Evolutionary conservation across 1,140 invertebrate genomes (phyloP).

Genomic region (Dufourea novaeangliae): DNA sequence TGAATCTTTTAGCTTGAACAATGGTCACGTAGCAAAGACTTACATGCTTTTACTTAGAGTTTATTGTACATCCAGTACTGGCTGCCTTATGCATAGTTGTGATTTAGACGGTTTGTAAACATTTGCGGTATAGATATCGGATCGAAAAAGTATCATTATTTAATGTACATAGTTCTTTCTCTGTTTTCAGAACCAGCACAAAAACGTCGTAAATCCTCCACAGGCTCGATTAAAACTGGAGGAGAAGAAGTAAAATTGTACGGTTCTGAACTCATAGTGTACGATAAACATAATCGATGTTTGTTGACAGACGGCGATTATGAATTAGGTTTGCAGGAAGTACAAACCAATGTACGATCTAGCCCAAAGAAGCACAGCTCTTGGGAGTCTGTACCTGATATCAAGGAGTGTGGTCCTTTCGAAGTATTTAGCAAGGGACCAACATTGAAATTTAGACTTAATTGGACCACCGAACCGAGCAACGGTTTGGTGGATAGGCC

Average conservation of each 20-base stretch:
- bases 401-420: constrained; percentile 85
- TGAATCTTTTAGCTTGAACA: constrained; percentile 90
- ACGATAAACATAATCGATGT: constrained; percentile 94
- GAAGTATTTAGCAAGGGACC: constrained; percentile 89
- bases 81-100: constrained; percentile 79
- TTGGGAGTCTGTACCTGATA: constrained; percentile 92
- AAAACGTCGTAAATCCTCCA: constrained; percentile 84
- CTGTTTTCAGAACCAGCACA: constrained; percentile 83
- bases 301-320: constrained; percentile 94
- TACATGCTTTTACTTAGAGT: constrained; percentile 93
- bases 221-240: constrained; percentile 73
- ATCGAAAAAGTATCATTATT: background rate
- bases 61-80: constrained; percentile 81
- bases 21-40: constrained; percentile 93
- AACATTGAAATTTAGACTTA: constrained; percentile 91
- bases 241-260: constrained; percentile 86
- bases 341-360: constrained; percentile 83
- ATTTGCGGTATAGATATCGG: background rate
- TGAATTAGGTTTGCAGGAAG: constrained; percentile 91
- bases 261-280: constrained; percentile 93
- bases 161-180: constrained; percentile 5
- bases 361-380: constrained; percentile 86
- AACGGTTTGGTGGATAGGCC: constrained; percentile 87
- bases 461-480: constrained; percentile 89
- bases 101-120: constrained; percentile 76